Conservation (phyloP, 2,888 invertebrate genomes). For the Boloria selene region DNA sequence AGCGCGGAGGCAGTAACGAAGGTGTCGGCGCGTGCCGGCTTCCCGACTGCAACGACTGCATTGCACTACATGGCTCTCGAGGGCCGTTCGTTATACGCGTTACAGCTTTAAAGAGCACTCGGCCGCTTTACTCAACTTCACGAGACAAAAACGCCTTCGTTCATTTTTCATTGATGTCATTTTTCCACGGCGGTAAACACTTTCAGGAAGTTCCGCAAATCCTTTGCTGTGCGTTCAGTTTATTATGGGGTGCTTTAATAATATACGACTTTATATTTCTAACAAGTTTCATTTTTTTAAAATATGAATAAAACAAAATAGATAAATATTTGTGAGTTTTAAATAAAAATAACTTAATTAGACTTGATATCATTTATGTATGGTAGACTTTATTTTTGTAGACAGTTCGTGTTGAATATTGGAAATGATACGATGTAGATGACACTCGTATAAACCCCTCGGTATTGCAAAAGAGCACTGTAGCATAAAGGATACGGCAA, state of each 20-base stretch:
- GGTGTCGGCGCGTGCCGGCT: slow-evolving; percentile 62
- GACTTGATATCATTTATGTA: not conserved
- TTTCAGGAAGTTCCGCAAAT: slow-evolving; percentile 53
- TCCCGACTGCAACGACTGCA: slow-evolving; percentile 49
- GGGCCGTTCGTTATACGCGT: slow-evolving; percentile 75
- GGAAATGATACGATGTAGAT: slow-evolving; percentile 54
- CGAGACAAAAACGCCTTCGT: slow-evolving; percentile 68
- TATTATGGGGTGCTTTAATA: slow-evolving; percentile 1
- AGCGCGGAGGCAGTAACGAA: slow-evolving; percentile 42
- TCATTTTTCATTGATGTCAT: slow-evolving; percentile 66
- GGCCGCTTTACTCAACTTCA: slow-evolving; percentile 65
- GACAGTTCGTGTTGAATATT: slow-evolving; percentile 43
- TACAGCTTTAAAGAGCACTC: slow-evolving; percentile 72
- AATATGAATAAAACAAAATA: too few relatives aligned
- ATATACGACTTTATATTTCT: not conserved
- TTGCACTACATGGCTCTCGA: slow-evolving; percentile 60
- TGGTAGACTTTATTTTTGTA: slow-evolving; percentile 13
- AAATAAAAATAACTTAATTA: slow-evolving; percentile 1
- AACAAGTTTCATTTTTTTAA: too few relatives aligned
- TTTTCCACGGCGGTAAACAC: slow-evolving; percentile 50
- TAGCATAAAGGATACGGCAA: slow-evolving; percentile 63
- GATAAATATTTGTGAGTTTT: not conserved
- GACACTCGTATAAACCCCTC: slow-evolving; percentile 62
- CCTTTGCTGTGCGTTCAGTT: slow-evolving; percentile 9
- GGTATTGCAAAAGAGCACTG: slow-evolving; percentile 30